Percentiles rank a stretch among this genome's conserved stretches.
Evolutionary conservation across 2,113 vertebrate species (phyloP).

Genomic region (Xiphophorus hellerii): DNA sequence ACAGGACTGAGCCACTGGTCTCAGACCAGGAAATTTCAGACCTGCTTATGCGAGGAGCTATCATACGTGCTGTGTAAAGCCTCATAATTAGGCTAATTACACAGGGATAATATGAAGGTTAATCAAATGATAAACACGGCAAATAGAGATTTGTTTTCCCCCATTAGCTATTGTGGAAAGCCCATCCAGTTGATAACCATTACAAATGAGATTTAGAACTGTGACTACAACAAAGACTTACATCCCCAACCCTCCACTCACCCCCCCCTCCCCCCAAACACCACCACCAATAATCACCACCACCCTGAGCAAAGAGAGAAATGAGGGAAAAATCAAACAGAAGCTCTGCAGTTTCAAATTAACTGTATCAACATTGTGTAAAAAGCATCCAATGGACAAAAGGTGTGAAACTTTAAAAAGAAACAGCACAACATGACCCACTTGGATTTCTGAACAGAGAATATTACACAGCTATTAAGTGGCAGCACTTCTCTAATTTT

Average conservation of each 20-base stretch:
- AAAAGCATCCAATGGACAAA: conserved; percentile 11
- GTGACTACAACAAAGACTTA: conserved; percentile 72
- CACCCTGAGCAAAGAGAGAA: conserved; percentile 45
- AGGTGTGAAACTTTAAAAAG: conserved; percentile 2
- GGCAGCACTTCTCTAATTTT: background rate
- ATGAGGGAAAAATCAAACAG: conserved; percentile 32
- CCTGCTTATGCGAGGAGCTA: conserved; percentile 27
- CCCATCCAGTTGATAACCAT: conserved; percentile 75
- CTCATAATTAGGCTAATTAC: conserved; percentile 76
- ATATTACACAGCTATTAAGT: background rate
- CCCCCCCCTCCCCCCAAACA: background rate
- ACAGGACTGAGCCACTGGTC: conserved; percentile 9
- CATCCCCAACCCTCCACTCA: conserved; percentile 14
- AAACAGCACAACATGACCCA: background rate
- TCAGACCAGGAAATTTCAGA: conserved; percentile 33
- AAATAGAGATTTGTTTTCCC: conserved; percentile 76
- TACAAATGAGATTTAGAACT: conserved; percentile 76
- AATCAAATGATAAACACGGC: conserved; percentile 76
- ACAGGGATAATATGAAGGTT: conserved; percentile 69
- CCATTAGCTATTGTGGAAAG: conserved; percentile 77
- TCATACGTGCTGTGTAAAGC: conserved; percentile 48
- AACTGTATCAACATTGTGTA: conserved; percentile 16
- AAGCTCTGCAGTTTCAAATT: conserved; percentile 17
- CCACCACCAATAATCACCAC: conserved; percentile 19
- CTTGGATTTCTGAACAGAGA: background rate